phyloP scores from a whole-genome alignment of 1,140 invertebrate genomes.

The Ceratina australensis region DNA sequence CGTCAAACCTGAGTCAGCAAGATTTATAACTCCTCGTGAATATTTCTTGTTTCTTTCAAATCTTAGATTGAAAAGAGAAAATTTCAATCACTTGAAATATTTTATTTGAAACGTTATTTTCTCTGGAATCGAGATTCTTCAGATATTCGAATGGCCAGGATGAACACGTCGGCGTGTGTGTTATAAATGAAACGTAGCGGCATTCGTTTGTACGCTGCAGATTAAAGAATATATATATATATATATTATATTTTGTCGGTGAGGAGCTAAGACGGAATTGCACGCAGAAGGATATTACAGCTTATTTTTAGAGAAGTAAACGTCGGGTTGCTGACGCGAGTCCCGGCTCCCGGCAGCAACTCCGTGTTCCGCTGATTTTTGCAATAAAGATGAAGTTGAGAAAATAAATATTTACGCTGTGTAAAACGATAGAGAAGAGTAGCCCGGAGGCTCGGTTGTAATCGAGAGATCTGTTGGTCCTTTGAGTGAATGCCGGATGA shows the following conservation, averaged over 20 bases:
- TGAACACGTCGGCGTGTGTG: slow-evolving; percentile 23
- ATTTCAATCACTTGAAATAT: no score
- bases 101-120: no score
- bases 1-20: no score
- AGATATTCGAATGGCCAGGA: no score
- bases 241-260: slow-evolving; percentile 60
- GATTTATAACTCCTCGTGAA: no score
- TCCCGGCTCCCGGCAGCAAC: slow-evolving; percentile 45
- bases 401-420: slow-evolving; percentile 23
- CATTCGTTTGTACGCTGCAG: slow-evolving; percentile 46
- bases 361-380: slow-evolving; percentile 56
- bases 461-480: slow-evolving; percentile 25
- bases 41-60: no score
- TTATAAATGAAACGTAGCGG: slow-evolving; percentile 46
- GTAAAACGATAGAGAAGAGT: slow-evolving; percentile 44
- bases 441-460: slow-evolving; percentile 22
- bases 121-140: no score
- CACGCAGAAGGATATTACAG: slow-evolving; percentile 51
- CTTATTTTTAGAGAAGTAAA: slow-evolving; percentile 63
- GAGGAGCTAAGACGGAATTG: slow-evolving; percentile 60
- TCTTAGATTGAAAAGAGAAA: no score
- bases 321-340: slow-evolving; percentile 34
- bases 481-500: slow-evolving; percentile 1
- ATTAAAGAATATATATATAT: slow-evolving; percentile 20
- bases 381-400: slow-evolving; percentile 41